Evolutionary conservation across 1,140 invertebrate genomes (phyloP), one percentile per base, ranked within the genome.

Genomic region (Ceratina australensis): DNA sequence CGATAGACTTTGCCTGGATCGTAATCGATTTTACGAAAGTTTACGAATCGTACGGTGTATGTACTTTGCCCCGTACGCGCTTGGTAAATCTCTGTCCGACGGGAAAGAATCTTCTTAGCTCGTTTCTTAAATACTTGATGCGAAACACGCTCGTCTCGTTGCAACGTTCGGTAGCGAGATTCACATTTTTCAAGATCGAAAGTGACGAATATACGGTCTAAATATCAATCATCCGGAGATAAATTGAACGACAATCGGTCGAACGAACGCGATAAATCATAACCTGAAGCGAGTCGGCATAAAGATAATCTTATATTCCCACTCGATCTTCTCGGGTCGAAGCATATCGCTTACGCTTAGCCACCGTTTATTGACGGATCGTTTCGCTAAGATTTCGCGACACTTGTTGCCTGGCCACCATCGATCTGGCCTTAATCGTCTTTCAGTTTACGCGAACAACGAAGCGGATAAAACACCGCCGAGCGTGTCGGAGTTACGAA

Each of bases 211-310:
- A 42, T 42, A 10, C 10, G 10, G 7, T 42, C 33, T 10, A 7
- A 42, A 42, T 42, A 42, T 42, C 7, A 42, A 42, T n/a, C 52
- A 54, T 54, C 18, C 5, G 54, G 47, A 49, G 20, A 22, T 8
- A 15, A 22, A 16, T 7, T n/a, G 33, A 3, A n/a, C 8, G 5
- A 8, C 2, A 33, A 24, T 24, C 18, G 13, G 24, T 50, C n/a
- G n/a, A 59, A 42, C 52, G 65, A 75, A 75, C 20, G n/a, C 52
- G 8, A 75, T 75, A 59, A 50, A 75, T 75, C 73, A 75, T 56
- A 33, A 28, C 15, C 7, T 57, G 33, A 42, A 42, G 18, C 24
- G 22, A 33, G 42, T 50, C 57, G 24, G 64, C 5, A 42, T 42
- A 15, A 59, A 49, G 56, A 59, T 75, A 59, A 67, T 50, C 73